Evolutionary conservation across 1,140 invertebrate species (phyloP).

Genomic region (Drosophila tropicalis): DNA sequence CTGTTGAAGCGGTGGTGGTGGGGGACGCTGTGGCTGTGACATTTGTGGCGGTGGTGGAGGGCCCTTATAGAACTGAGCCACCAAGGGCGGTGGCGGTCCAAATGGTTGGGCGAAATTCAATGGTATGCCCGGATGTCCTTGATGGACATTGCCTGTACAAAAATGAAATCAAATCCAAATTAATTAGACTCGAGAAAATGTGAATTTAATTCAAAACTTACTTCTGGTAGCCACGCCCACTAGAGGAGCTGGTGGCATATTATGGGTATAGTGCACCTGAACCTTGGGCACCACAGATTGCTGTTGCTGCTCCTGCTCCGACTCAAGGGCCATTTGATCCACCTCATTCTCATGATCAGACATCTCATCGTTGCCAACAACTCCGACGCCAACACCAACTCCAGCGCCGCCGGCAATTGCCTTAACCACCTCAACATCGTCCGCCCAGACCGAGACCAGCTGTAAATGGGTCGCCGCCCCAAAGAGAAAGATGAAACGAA

Average conservation of each 20-base stretch:
- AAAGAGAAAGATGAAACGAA: constrained; percentile 15
- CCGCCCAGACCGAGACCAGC: constrained; percentile 68
- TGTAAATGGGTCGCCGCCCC: constrained; percentile 47
- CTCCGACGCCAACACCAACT: not conserved
- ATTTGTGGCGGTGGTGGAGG: constrained; percentile 87
- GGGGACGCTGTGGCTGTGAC: constrained; percentile 83
- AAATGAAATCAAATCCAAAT: not conserved
- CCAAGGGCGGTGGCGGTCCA: constrained; percentile 84
- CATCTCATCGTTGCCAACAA: constrained; percentile 66
- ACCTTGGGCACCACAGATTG: constrained; percentile 68
- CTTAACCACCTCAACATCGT: constrained; percentile 88
- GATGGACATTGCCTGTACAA: constrained; percentile 67
- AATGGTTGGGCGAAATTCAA: constrained; percentile 83
- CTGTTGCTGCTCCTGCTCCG: constrained; percentile 85
- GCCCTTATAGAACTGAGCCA: constrained; percentile 86
- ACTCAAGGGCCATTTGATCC: constrained; percentile 88
- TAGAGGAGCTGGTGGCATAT: constrained; percentile 82
- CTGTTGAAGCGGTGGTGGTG: constrained; percentile 84
- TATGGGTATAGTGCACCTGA: constrained; percentile 84
- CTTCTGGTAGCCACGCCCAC: constrained; percentile 77
- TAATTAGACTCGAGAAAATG: not conserved
- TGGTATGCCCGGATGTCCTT: constrained; percentile 74
- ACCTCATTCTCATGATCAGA: constrained; percentile 85
- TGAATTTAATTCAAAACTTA: constrained; percentile 43
- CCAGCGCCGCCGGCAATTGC: constrained; percentile 83